A percentile compares a stretch with the other conserved stretches of the same genome.
These are phyloP conservation scores for Perognathus longimembris DNA, from an alignment of 2,113 vertebrate genomes.

Conservation along the genomic window DNA sequence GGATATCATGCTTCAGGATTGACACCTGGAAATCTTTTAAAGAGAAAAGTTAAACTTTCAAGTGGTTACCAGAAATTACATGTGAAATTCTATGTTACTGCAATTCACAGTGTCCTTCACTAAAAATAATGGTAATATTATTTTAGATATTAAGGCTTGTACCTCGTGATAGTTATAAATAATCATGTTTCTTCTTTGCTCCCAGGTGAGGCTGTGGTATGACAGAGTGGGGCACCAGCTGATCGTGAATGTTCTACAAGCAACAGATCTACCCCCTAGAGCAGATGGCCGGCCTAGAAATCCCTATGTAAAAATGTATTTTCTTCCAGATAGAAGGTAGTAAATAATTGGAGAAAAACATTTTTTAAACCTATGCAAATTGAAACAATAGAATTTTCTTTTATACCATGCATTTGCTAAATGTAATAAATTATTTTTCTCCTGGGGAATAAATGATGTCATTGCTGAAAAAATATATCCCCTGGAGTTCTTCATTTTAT, in stretches of 20 bases:
- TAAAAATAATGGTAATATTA: not conserved
- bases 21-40: not conserved
- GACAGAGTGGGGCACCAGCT: conserved; percentile 98
- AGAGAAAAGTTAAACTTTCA: not conserved
- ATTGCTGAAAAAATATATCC: not conserved
- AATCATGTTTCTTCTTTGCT: not conserved
- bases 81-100: not conserved
- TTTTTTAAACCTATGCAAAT: not conserved
- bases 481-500: not conserved
- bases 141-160: not conserved
- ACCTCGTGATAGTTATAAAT: not conserved
- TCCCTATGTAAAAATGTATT: conserved; percentile 99
- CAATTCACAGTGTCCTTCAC: not conserved
- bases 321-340: conserved; percentile 96
- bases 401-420: not conserved
- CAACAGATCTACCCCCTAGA: conserved; percentile 95
- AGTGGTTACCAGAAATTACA: not conserved
- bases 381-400: not conserved
- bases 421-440: not conserved
- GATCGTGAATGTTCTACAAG: conserved; percentile 98
- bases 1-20: not conserved
- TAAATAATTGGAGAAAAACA: conserved; percentile 17
- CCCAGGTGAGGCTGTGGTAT: conserved; percentile 97
- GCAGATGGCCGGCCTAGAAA: conserved; percentile 95
- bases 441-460: not conserved